These are phyloP conservation scores for Charina bottae DNA, from an alignment of 2,113 vertebrate species.

Conservation along the genomic window DNA sequence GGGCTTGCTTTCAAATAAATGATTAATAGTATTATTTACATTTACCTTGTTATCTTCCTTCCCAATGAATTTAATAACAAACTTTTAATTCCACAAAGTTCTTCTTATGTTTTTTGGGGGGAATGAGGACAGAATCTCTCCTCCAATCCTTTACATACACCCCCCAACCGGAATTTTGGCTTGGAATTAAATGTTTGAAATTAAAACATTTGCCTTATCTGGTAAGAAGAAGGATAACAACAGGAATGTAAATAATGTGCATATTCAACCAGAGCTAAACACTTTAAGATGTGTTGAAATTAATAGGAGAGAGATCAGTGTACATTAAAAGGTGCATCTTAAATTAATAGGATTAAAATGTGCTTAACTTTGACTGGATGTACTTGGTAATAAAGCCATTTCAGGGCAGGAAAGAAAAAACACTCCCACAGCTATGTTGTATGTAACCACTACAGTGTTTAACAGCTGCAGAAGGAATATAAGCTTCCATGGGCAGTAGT, in stretches of 20 bases:
- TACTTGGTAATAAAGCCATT: background rate
- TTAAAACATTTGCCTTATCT: background rate
- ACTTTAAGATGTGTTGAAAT: background rate
- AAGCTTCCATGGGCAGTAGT: fast-evolving
- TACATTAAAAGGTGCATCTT: background rate
- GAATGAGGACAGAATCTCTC: background rate
- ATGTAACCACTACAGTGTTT: background rate
- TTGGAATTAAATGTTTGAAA: background rate
- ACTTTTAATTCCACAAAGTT: too few species aligned
- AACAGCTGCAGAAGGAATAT: fast-evolving
- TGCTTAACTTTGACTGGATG: background rate
- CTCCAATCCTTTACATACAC: background rate
- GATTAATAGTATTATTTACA: background rate
- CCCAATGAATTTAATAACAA: background rate
- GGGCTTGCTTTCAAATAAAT: background rate
- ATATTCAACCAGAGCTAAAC: background rate
- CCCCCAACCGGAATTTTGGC: background rate
- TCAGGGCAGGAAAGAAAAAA: background rate
- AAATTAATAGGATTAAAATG: background rate
- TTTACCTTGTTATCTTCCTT: background rate
- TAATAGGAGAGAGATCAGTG: background rate
- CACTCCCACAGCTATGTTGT: background rate
- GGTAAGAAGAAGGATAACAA: background rate
- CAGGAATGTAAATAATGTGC: background rate
- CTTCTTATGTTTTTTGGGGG: too few species aligned